A percentile compares a stretch with the other conserved stretches of the same genome.
Evolutionary conservation across 2,113 vertebrate species (phyloP).

Genomic region (Macquaria ambigua): DNA sequence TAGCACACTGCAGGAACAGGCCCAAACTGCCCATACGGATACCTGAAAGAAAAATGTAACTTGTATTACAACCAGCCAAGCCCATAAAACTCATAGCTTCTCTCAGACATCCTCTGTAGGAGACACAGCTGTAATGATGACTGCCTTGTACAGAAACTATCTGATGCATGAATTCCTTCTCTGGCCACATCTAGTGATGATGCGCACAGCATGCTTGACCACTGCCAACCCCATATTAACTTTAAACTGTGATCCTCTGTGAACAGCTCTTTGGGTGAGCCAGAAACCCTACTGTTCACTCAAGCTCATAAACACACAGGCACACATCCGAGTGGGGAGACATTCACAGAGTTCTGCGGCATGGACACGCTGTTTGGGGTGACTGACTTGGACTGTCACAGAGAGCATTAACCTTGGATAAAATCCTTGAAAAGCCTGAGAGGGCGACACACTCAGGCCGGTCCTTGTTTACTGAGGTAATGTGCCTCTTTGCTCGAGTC

Average conservation of each 20-base stretch:
- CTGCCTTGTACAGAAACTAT: neutral
- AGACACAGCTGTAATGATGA: neutral
- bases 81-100: neutral
- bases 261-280: neutral
- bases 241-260: conserved; percentile 7
- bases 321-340: neutral
- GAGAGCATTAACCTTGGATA: conserved; percentile 44
- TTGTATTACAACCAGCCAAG: neutral
- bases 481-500: conserved; percentile 15
- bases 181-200: neutral
- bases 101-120: neutral
- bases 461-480: conserved; percentile 37
- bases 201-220: neutral
- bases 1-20: conserved; percentile 87
- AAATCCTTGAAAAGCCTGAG: conserved; percentile 28
- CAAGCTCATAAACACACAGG: conserved; percentile 2
- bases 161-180: neutral
- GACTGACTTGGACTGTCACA: conserved; percentile 25
- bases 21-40: conserved; percentile 88
- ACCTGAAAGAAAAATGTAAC: conserved; percentile 57
- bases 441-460: neutral
- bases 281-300: conserved; percentile 18
- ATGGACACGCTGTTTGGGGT: conserved; percentile 6
- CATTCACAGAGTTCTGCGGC: conserved; percentile 10
- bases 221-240: neutral